Conservation (phyloP, 2,888 invertebrate genomes). For the Acanthosepion esculentum region DNA sequence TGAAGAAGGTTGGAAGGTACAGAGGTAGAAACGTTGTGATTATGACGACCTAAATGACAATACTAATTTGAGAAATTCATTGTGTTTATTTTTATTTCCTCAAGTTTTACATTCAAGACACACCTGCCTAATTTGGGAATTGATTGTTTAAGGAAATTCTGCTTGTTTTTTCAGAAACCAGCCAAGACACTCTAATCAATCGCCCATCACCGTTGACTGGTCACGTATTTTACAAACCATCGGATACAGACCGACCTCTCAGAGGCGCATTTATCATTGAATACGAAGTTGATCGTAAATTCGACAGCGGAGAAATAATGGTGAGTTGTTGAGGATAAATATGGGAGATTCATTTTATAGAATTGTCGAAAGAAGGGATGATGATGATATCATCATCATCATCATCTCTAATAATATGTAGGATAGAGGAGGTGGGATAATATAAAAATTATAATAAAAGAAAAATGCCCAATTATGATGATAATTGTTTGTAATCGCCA, state of each 20-base stretch:
- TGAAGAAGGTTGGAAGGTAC: too few species aligned
- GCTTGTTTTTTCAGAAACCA: not conserved
- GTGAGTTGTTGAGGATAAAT: slow-evolving; percentile 55
- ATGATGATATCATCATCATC: too few species aligned
- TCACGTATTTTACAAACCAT: slow-evolving; percentile 54
- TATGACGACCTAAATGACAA: too few species aligned
- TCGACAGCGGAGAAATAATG: slow-evolving; percentile 67
- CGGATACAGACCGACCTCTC: slow-evolving; percentile 52
- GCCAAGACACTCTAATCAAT: not conserved
- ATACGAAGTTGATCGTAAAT: slow-evolving; percentile 65
- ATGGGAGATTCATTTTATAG: too few species aligned
- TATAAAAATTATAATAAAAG: too few species aligned
- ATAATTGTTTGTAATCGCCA: too few species aligned
- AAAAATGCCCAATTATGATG: too few species aligned
- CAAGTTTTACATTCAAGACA: not conserved
- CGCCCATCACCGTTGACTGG: slow-evolving; percentile 52
- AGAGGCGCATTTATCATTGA: slow-evolving; percentile 62
- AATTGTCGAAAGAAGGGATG: too few species aligned
- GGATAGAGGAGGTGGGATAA: too few species aligned
- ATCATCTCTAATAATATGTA: too few species aligned
- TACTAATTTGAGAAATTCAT: too few species aligned
- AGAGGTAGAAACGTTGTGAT: too few species aligned
- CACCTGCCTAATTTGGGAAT: not conserved
- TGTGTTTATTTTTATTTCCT: not conserved
- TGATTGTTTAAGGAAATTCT: not conserved